Base-by-base conservation (phyloP, 1,140 invertebrate genomes). In the Leptinotarsa undecemlineata region DNA sequence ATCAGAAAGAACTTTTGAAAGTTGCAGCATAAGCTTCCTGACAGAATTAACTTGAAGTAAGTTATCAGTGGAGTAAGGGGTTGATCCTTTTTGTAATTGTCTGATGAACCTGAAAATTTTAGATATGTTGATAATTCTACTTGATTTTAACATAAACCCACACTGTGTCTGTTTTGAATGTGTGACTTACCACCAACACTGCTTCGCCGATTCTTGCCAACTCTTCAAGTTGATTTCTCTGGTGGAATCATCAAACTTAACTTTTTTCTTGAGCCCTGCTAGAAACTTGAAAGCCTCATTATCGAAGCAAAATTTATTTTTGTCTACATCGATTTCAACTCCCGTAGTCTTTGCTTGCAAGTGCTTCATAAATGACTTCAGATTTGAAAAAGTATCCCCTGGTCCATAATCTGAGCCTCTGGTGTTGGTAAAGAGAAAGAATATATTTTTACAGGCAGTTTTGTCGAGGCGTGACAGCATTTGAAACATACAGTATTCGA, bases 381-480 rank as follows among this genome's bases (percentile, higher is more conserved):
- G 21, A 60, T 26, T 67, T 13, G 48, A 60, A n/a, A 60, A 69
- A 48, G 81, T 82, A 42, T 83, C 81, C 2, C 79, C 80, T 6
- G 81, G 80, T n/a, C 70, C 77, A 73, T 81, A 82, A 74, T 79
- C 75, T 3, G 77, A 72, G 4, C 79, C 77, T 63, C 80, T 74
- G n/a, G 79, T 77, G 75, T 79, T 80, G 6, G 82, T 84, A 62
- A 82, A 84, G 11, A 83, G 20, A 70, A 84, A 84, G 8, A 80
- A 57, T 23, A 84, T 77, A 74, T 84, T 84, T 6, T 76, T 66
- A n/a, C 71, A 73, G 8, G 82, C 81, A 2, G 76, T 77, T 74
- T 80, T 80, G 14, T 84, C 80, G 57, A 84, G 74, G 61, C 80
- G 68, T 1, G 81, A 80, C 17, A 84, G 72, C 17, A 84, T 75